Conservation (phyloP, 2,888 invertebrate species). For the Trachelus iudaicus region DNA sequence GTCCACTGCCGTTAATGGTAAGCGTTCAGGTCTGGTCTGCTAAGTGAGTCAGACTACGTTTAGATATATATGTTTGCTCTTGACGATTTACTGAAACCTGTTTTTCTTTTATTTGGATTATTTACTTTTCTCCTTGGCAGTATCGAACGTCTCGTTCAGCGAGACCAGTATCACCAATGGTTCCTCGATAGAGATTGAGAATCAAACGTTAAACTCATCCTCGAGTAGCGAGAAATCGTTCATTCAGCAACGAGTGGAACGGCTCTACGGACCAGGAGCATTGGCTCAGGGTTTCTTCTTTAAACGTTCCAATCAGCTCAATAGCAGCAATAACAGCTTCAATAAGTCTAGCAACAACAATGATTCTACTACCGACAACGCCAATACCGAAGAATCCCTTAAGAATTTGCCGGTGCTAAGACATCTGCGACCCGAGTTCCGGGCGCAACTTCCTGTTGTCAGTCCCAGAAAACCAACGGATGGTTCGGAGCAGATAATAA, state of each 20-base stretch:
- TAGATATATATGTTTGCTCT: not conserved
- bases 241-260: conserved; percentile 89
- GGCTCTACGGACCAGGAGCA: conserved; percentile 89
- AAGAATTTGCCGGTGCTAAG: conserved; percentile 80
- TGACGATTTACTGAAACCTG: no score
- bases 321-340: conserved; percentile 46
- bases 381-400: conserved; percentile 55
- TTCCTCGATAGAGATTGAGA: conserved; percentile 43
- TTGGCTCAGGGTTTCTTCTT: conserved; percentile 85
- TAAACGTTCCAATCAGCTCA: conserved; percentile 58
- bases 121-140: conserved; percentile 34
- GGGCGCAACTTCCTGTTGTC: conserved; percentile 82
- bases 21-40: conserved; percentile 11
- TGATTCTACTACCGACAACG: conserved; percentile 48
- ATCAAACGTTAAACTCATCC: conserved; percentile 37
- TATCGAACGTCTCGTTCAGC: conserved; percentile 45
- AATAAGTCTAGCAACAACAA: conserved; percentile 55
- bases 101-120: not conserved
- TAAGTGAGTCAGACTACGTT: not conserved
- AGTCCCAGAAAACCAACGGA: conserved; percentile 57
- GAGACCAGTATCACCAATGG: conserved; percentile 54
- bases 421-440: conserved; percentile 86
- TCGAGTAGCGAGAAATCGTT: conserved; percentile 71
- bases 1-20: conserved; percentile 39
- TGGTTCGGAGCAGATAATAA: conserved; percentile 61